phyloP scores from a whole-genome alignment of 2,797 vertebrate genomes.

The Paedocypris micromegethes region DNA sequence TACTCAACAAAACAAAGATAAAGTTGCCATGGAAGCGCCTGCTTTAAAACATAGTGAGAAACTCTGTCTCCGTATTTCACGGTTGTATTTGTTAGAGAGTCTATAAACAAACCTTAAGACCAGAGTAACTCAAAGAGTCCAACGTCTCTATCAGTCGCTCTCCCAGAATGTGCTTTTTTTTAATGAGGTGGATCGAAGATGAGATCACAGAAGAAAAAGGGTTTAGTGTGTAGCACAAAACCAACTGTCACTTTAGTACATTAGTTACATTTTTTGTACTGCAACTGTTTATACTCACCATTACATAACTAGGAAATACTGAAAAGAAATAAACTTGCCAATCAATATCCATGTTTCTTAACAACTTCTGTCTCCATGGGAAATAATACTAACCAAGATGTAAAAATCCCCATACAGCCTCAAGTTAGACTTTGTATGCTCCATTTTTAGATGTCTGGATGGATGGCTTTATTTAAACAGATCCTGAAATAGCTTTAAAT shows the following conservation, averaged over 20 bases:
- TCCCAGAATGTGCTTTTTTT: slow-evolving; percentile 1
- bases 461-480: slow-evolving; percentile 24
- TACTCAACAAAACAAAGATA: too few relatives aligned
- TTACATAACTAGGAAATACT: slow-evolving; percentile 20
- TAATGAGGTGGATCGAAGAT: slow-evolving; percentile 1
- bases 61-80: too few relatives aligned
- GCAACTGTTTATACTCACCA: slow-evolving; percentile 9
- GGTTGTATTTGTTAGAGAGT: too few relatives aligned
- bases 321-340: slow-evolving; percentile 3
- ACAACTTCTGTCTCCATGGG: slow-evolving; percentile 11
- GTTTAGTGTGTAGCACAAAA: slow-evolving; percentile 24
- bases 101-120: background rate
- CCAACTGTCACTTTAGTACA: slow-evolving; percentile 36
- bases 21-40: too few relatives aligned
- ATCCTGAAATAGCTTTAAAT: slow-evolving; percentile 5
- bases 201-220: slow-evolving; percentile 17
- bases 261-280: slow-evolving; percentile 31
- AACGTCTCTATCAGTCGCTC: background rate
- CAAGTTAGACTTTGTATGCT: slow-evolving; percentile 4
- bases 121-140: background rate
- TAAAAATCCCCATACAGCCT: slow-evolving; percentile 8
- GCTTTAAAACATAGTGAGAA: too few relatives aligned
- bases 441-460: slow-evolving; percentile 3
- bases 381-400: slow-evolving; percentile 19
- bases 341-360: slow-evolving; percentile 14